A percentile compares a stretch with the other conserved stretches of the same genome.
phyloP scores from a whole-genome alignment of 2,113 vertebrate genomes.

The Barbus barbus region DNA sequence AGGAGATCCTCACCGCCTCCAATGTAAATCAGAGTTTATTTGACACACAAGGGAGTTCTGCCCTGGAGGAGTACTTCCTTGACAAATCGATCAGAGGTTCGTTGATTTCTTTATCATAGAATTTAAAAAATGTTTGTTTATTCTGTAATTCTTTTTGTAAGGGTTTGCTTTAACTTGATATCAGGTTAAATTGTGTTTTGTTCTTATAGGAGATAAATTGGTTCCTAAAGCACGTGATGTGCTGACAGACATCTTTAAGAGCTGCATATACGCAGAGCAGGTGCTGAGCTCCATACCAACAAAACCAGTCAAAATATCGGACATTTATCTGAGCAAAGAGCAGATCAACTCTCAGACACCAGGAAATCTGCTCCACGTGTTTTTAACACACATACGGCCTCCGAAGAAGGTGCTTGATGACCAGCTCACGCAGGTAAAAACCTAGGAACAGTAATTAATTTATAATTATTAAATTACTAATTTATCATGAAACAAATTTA shows the following conservation, averaged over 20 bases:
- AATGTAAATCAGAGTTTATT: conserved; percentile 97
- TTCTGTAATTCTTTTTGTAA: background rate
- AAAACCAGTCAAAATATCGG: conserved; percentile 90
- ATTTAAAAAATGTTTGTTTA: background rate
- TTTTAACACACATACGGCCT: conserved; percentile 92
- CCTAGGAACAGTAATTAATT: background rate
- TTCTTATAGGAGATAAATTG: conserved; percentile 85
- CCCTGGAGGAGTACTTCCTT: conserved; percentile 92
- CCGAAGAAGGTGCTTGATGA: conserved; percentile 96
- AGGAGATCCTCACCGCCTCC: conserved; percentile 96
- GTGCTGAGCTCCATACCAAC: conserved; percentile 89
- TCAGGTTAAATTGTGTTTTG: background rate
- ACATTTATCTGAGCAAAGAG: conserved; percentile 97
- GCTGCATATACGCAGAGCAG: conserved; percentile 92
- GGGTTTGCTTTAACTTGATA: background rate
- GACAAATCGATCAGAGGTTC: conserved; percentile 92
- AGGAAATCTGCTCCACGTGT: conserved; percentile 91
- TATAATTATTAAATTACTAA: background rate
- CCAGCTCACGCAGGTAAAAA: conserved; percentile 90
- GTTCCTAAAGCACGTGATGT: conserved; percentile 89
- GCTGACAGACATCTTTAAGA: conserved; percentile 95
- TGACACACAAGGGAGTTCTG: conserved; percentile 96
- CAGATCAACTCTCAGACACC: conserved; percentile 95
- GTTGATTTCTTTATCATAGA: conserved; percentile 1
- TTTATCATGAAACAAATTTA: background rate